Evolutionary conservation across 2,113 vertebrate genomes (phyloP).

Genomic region (Phycodurus eques): DNA sequence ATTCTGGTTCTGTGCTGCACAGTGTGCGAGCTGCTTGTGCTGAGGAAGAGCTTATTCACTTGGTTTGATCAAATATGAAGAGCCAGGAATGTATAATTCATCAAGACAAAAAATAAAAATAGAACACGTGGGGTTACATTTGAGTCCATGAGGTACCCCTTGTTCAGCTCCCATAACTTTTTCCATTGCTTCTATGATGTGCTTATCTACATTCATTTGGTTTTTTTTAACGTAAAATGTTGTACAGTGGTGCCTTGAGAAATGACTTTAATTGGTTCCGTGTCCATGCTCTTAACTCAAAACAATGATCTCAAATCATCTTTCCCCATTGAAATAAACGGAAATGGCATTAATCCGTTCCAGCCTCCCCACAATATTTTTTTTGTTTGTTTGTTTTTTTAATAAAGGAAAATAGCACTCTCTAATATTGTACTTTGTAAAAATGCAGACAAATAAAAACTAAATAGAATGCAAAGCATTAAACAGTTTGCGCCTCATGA

Average conservation of each 20-base stretch:
- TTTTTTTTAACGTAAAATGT: not conserved
- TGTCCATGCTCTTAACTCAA: no score
- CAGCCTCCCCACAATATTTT: no score
- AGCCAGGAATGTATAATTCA: slow-evolving; percentile 16
- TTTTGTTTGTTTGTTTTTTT: no score
- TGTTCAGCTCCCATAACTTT: not conserved
- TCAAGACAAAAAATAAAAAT: slow-evolving; percentile 2
- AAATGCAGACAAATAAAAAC: no score
- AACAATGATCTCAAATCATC: no score
- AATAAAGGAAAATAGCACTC: no score
- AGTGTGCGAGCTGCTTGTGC: not conserved
- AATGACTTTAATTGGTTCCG: no score
- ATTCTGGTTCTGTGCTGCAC: slow-evolving; percentile 23
- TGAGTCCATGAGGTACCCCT: not conserved
- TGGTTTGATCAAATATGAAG: not conserved
- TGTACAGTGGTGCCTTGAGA: not conserved
- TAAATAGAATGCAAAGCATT: no score
- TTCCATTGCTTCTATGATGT: not conserved
- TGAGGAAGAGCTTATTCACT: slow-evolving; percentile 16
- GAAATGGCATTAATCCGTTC: no score
- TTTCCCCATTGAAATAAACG: no score
- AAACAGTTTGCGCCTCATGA: no score
- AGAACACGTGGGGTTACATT: not conserved
- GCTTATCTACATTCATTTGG: not conserved
- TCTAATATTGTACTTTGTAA: no score